Conservation (phyloP, 2,888 invertebrate species). For the Portevinia maculata region DNA sequence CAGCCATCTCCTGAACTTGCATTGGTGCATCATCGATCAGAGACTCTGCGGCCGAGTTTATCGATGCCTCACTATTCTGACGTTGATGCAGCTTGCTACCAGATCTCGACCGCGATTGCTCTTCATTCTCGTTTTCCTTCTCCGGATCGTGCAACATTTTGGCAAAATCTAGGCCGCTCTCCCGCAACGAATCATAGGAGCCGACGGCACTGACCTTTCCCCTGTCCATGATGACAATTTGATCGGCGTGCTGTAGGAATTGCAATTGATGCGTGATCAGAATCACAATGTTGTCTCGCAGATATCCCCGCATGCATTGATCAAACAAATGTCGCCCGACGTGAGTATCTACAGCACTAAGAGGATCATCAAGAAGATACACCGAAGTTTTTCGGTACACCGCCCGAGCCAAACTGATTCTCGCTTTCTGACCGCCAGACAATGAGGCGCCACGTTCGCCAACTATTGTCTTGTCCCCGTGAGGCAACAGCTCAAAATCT, state of each 20-base stretch:
- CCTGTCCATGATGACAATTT: slow-evolving; percentile 82
- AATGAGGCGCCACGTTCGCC: slow-evolving; percentile 94
- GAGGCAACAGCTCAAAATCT: slow-evolving; percentile 85
- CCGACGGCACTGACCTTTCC: slow-evolving; percentile 84
- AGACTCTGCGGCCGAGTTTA: slow-evolving; percentile 83
- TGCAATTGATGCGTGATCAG: slow-evolving; percentile 94
- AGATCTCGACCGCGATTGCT: slow-evolving; percentile 78
- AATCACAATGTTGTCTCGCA: slow-evolving; percentile 88
- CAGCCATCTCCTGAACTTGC: slow-evolving; percentile 85
- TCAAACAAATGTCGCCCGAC: slow-evolving; percentile 95
- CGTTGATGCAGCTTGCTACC: slow-evolving; percentile 78
- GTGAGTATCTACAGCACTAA: slow-evolving; percentile 96
- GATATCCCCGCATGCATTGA: slow-evolving; percentile 82
- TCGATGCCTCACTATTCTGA: slow-evolving; percentile 82
- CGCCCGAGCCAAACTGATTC: slow-evolving; percentile 93
- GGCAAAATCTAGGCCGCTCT: slow-evolving; percentile 90
- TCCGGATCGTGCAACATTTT: slow-evolving; percentile 86
- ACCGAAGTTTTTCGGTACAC: slow-evolving; percentile 94
- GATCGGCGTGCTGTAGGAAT: slow-evolving; percentile 88
- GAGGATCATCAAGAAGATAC: slow-evolving; percentile 94
- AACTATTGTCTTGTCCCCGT: slow-evolving; percentile 86
- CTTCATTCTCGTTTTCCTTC: slow-evolving; percentile 80
- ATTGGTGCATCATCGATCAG: slow-evolving; percentile 82
- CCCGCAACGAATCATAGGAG: slow-evolving; percentile 88
- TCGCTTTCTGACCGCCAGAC: slow-evolving; percentile 93